phyloP scores from a whole-genome alignment of 1,140 invertebrate genomes.

The Rhizoglyphus robini region DNA sequence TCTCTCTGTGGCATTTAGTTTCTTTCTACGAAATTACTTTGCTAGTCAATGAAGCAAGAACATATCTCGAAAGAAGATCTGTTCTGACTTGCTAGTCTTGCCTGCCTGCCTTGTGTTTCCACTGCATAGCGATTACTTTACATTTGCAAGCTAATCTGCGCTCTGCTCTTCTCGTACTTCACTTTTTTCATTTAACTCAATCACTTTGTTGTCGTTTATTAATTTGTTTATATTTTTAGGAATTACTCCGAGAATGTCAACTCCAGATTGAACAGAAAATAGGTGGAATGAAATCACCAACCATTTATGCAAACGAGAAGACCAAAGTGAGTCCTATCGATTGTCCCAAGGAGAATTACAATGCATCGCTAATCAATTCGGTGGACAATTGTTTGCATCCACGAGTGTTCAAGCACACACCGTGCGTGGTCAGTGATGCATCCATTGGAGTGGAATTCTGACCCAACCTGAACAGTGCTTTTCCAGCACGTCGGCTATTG shows the following conservation, averaged over 20 bases:
- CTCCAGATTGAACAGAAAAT: slow-evolving; percentile 17
- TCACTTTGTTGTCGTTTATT: too few relatives aligned
- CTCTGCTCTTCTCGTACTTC: too few relatives aligned
- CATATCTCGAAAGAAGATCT: slow-evolving; percentile 4
- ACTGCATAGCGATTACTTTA: too few relatives aligned
- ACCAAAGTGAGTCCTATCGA: not conserved
- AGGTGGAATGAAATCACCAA: not conserved
- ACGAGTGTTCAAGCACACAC: not conserved
- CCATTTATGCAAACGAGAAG: not conserved
- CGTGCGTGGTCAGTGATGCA: not conserved
- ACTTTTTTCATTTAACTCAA: too few relatives aligned
- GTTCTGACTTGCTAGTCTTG: not conserved
- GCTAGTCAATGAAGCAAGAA: not conserved
- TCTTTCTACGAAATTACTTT: not conserved
- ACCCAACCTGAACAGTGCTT: too few relatives aligned
- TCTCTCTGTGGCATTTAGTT: not conserved
- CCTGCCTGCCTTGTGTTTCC: not conserved
- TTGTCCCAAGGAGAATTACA: slow-evolving; percentile 12
- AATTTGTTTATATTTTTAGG: not conserved
- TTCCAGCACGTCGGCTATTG: too few relatives aligned
- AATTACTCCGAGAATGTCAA: slow-evolving; percentile 16
- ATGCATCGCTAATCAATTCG: slow-evolving; percentile 2
- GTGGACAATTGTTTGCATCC: not conserved
- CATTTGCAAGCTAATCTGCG: too few relatives aligned
- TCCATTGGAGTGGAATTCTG: slow-evolving; percentile 5